Evolutionary conservation across 2,113 vertebrate species (phyloP).

Genomic region (Cyanistes caeruleus): DNA sequence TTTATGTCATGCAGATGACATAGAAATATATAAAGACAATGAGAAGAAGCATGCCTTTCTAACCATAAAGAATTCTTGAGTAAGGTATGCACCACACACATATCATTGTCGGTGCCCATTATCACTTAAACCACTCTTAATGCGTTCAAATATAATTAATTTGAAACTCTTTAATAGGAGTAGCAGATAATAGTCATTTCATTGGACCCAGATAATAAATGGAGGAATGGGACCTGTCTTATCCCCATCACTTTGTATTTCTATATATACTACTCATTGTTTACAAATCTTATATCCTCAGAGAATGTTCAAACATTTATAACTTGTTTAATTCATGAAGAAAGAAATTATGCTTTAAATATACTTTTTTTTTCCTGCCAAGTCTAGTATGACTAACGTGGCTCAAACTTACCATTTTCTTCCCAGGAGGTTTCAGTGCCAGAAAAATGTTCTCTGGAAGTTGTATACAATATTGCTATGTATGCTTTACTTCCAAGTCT

Average conservation of each 20-base stretch:
- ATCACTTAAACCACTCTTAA: not conserved
- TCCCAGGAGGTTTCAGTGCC: not conserved
- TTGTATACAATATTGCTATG: not conserved
- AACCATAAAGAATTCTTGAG: not conserved
- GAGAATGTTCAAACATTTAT: conserved; percentile 14
- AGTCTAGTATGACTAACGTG: not conserved
- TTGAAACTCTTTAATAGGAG: not conserved
- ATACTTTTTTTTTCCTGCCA: not conserved
- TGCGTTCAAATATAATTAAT: not conserved
- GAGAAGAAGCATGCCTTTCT: not conserved
- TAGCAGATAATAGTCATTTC: not conserved
- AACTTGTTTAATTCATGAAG: conserved; percentile 14
- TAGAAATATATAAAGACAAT: not conserved
- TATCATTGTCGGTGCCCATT: not conserved
- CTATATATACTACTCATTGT: not conserved
- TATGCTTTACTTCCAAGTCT: not conserved
- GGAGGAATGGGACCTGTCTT: not conserved
- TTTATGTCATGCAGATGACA: not conserved
- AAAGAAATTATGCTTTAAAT: not conserved
- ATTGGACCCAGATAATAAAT: not conserved
- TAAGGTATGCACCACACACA: not conserved
- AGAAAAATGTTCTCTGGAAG: not conserved
- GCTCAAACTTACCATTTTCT: not conserved
- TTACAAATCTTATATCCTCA: not conserved
- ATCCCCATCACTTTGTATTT: not conserved